phyloP scores from a whole-genome alignment of 2,888 invertebrate genomes.

The Agrochola circellaris region DNA sequence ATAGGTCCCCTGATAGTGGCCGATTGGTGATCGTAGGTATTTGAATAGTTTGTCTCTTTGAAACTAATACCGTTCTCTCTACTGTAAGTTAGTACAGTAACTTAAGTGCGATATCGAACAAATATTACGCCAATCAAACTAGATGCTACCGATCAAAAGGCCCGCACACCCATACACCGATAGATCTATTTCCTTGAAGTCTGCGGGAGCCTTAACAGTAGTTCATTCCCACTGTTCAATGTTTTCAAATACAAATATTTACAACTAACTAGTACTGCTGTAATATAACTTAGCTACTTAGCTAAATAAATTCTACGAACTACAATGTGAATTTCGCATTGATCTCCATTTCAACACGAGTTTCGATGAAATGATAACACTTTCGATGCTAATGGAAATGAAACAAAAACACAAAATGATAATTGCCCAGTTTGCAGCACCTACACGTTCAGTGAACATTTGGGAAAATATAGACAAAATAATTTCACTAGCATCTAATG shows the following conservation, averaged over 20 bases:
- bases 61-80: background rate
- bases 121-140: background rate
- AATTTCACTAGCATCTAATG: conserved; percentile 17
- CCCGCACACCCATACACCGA: no score
- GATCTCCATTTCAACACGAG: conserved; percentile 29
- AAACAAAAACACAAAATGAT: conserved; percentile 46
- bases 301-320: conserved; percentile 10
- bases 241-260: background rate
- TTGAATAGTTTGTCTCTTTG: background rate
- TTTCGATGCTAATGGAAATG: conserved; percentile 30
- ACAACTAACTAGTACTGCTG: no score
- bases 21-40: background rate
- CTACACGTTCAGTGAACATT: conserved; percentile 14
- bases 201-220: background rate
- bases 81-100: background rate
- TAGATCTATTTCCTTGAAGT: no score
- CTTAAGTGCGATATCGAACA: background rate
- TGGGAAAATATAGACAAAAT: conserved; percentile 32
- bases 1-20: no score
- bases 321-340: conserved; percentile 4
- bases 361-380: conserved; percentile 21
- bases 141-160: background rate
- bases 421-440: conserved; percentile 13
- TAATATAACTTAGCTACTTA: no score
- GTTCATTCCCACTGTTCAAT: background rate